Evolutionary conservation across 1,140 invertebrate species (phyloP), one percentile per base, ranked within the genome.

Genomic region (Drosophila pseudoobscura): DNA sequence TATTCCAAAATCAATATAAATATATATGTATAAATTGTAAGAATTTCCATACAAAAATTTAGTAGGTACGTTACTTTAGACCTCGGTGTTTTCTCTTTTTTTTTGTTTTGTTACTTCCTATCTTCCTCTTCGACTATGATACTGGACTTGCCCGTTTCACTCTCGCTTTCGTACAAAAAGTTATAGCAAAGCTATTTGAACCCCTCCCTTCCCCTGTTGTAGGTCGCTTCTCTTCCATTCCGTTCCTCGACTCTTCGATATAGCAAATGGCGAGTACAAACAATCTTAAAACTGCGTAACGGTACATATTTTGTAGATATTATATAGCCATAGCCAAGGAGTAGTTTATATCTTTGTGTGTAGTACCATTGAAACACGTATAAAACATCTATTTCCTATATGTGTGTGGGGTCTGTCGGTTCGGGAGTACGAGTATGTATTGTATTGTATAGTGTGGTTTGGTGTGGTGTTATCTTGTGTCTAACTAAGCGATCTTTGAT

Each of bases 31-130:
- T 90, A 90, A 90, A 90, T 90, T 82, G 84, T 90, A 90, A 90
- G 89, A 90, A 90, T 87, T 90, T 83, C 69, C 89, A 90, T 90
- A 89, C 80, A 90, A 90, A 90, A 90, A 75, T 90, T 90, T 87
- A 90, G 88, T 90, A 90, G 88, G 88, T 90, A 90, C 88, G 79
- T 90, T 90, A 76, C 80, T 90, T 90, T 90, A 90, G 88, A 90
- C 88, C 83, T 90, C 82, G 88, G 88, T 90, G 88, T 90, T 66
- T 60, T 82, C 79, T 80, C 70, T 74, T 69, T 89, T 74, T 74
- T 17, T 17, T 74, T 45, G 15, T 50, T 59, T 45, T 52, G 8
- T 31, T 31, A 31, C 31, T 31, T 31, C 31, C 9, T 29, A 29
- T 29, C 29, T 7, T 31, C 39, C 55, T 50, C 60, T 52, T 52